Conservation (phyloP, 2,888 invertebrate genomes). For the Cybosia mesomella region DNA sequence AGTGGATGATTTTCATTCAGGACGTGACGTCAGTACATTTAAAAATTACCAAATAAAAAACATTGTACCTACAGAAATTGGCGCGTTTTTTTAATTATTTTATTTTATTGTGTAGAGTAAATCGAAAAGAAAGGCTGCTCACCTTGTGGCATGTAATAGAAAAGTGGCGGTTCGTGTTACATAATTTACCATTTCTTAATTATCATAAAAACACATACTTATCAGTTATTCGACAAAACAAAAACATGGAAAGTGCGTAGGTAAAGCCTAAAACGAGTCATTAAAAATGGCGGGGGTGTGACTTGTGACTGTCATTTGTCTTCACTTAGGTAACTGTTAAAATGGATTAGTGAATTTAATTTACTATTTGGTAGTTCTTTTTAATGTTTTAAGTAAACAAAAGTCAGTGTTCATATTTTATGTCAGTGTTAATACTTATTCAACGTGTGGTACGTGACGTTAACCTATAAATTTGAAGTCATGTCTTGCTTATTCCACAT, state of each 20-base stretch:
- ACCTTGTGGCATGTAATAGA: not conserved
- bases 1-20: slow-evolving; percentile 38
- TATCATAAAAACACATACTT: slow-evolving; percentile 9
- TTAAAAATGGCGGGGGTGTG: slow-evolving; percentile 45
- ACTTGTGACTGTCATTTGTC: slow-evolving; percentile 24
- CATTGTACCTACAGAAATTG: too few species aligned
- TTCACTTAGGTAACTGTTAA: slow-evolving; percentile 20
- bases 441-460: not conserved
- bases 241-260: slow-evolving; percentile 7
- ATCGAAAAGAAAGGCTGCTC: not conserved
- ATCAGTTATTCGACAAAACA: slow-evolving; percentile 19
- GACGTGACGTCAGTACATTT: slow-evolving; percentile 60
- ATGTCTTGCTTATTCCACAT: not conserved
- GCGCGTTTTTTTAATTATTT: not conserved
- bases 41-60: not conserved
- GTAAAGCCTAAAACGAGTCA: not conserved
- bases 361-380: not conserved
- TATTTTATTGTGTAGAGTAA: too few species aligned
- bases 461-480: not conserved
- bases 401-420: not conserved
- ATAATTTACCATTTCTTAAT: slow-evolving; percentile 22
- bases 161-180: slow-evolving; percentile 22
- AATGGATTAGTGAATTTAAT: not conserved
- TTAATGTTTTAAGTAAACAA: not conserved
- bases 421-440: not conserved